Conservation (phyloP, 2,888 invertebrate species). For the Calephelis perditalis region DNA sequence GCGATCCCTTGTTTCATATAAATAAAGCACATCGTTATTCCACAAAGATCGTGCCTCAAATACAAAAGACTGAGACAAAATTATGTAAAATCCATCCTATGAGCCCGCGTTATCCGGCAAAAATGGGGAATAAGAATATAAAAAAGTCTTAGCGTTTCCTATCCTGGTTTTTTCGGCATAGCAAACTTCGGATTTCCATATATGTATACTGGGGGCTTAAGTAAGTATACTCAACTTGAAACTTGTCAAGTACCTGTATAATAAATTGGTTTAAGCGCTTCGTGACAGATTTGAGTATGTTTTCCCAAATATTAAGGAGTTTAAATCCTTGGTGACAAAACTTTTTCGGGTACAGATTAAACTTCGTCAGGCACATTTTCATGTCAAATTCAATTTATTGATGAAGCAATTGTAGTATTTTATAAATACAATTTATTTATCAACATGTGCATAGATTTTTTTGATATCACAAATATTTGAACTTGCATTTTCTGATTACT, state of each 20-base stretch:
- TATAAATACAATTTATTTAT: too few species aligned
- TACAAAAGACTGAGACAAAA: conserved; percentile 63
- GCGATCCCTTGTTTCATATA: conserved; percentile 50
- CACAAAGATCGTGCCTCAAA: conserved; percentile 42
- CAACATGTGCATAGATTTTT: too few species aligned
- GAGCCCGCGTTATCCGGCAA: conserved; percentile 71
- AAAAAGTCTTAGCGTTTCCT: conserved; percentile 73
- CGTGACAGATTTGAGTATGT: conserved; percentile 71
- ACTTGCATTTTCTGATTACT: too few species aligned
- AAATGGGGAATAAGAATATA: conserved; percentile 74
- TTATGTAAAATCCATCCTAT: conserved; percentile 75
- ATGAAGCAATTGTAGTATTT: conserved; percentile 4
- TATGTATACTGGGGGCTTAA: conserved; percentile 44
- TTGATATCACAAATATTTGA: too few species aligned
- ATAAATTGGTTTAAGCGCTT: conserved; percentile 75
- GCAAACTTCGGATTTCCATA: conserved; percentile 69
- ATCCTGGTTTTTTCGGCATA: conserved; percentile 65
- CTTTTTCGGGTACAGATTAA: conserved; percentile 52
- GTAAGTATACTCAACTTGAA: conserved; percentile 58
- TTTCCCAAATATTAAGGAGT: conserved; percentile 73
- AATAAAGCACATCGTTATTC: conserved; percentile 49
- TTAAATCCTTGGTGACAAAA: conserved; percentile 61
- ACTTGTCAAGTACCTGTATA: conserved; percentile 67
- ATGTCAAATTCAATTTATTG: conserved; percentile 15
- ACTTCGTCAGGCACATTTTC: conserved; percentile 13